Conservation (phyloP, 2,113 vertebrate species). For the Semnornis frantzii region DNA sequence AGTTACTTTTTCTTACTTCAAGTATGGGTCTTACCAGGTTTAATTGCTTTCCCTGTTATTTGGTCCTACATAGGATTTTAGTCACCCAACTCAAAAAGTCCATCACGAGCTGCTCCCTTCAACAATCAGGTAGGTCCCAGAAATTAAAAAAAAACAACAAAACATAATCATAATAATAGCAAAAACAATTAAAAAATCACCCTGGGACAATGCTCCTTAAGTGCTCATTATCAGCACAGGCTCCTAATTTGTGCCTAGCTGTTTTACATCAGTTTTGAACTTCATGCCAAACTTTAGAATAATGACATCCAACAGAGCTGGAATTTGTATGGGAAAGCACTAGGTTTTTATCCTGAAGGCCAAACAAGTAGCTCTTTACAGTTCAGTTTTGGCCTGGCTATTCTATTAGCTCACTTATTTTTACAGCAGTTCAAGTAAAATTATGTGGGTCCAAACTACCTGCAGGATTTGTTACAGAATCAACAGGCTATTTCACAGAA, state of each 20-base stretch:
- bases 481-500: background rate
- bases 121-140: background rate
- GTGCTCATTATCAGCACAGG: background rate
- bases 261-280: constrained; percentile 23
- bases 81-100: background rate
- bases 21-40: background rate
- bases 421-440: constrained; percentile 16
- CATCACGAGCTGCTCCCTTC: background rate
- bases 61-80: background rate
- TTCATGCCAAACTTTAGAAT: constrained; percentile 19
- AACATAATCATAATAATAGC: too few relatives aligned
- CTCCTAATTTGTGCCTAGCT: constrained; percentile 14
- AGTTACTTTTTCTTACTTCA: background rate
- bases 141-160: background rate
- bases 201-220: background rate
- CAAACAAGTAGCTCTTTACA: constrained; percentile 54
- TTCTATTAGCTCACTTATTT: constrained; percentile 2
- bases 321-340: constrained; percentile 26
- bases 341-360: constrained; percentile 32
- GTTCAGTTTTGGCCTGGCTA: constrained; percentile 20
- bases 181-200: background rate
- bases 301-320: constrained; percentile 38
- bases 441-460: background rate
- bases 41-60: background rate
- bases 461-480: background rate